Percentiles rank a stretch among this genome's conserved stretches.
These are phyloP conservation scores for Uromys caudimaculatus DNA, from an alignment of 2,797 vertebrate genomes.

Conservation along the genomic window DNA sequence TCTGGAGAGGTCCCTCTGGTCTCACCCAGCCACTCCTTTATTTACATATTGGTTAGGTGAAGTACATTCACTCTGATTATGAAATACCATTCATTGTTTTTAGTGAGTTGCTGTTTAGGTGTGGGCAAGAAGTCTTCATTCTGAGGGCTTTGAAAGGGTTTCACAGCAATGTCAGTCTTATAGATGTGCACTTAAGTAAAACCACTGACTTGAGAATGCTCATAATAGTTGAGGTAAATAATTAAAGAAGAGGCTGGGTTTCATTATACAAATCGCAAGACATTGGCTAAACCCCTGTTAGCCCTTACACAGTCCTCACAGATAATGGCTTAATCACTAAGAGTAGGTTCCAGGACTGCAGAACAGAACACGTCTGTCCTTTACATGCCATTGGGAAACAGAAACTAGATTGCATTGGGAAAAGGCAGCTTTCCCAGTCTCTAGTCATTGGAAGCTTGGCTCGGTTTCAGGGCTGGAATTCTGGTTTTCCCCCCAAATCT, in stretches of 20 bases:
- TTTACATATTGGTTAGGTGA: constrained; percentile 81
- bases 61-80: constrained; percentile 72
- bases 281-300: constrained; percentile 83
- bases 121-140: constrained; percentile 72
- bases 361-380: constrained; percentile 80
- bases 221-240: constrained; percentile 71
- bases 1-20: constrained; percentile 64
- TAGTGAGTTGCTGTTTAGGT: constrained; percentile 68
- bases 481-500: constrained; percentile 86
- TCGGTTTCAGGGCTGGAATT: constrained; percentile 84
- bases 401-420: constrained; percentile 65
- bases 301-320: constrained; percentile 83
- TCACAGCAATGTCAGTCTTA: constrained; percentile 72
- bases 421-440: constrained; percentile 82
- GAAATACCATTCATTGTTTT: constrained; percentile 81
- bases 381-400: constrained; percentile 83
- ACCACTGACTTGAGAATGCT: constrained; percentile 81
- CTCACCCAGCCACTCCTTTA: constrained; percentile 77
- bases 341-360: constrained; percentile 76
- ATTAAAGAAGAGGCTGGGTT: constrained; percentile 75
- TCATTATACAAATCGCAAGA: constrained; percentile 80
- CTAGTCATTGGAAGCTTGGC: constrained; percentile 82
- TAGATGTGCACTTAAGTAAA: constrained; percentile 64
- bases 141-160: constrained; percentile 71
- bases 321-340: constrained; percentile 84